phyloP scores from a whole-genome alignment of 2,113 vertebrate species.

The Bagarius yarrelli region DNA sequence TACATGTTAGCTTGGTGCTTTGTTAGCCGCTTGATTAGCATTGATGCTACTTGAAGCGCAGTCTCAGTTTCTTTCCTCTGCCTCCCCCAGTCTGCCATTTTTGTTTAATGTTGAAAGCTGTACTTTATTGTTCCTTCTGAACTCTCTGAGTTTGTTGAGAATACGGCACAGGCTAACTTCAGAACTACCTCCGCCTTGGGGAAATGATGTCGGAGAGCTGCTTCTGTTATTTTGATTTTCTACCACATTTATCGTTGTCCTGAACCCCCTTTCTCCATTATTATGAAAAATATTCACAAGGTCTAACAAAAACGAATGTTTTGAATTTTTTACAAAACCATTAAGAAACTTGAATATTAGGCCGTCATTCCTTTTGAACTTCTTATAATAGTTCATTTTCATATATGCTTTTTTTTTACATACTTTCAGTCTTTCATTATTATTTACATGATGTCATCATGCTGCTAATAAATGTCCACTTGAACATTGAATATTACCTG shows the following conservation, averaged over 20 bases:
- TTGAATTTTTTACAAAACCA: too few species aligned
- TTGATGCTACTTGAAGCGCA: background rate
- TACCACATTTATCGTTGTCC: background rate
- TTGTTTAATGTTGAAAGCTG: slow-evolving; percentile 21
- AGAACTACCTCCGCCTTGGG: background rate
- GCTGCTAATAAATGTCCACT: slow-evolving; percentile 59
- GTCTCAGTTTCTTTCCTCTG: slow-evolving; percentile 5
- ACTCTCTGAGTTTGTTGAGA: background rate
- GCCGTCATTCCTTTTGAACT: too few species aligned
- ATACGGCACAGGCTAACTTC: background rate
- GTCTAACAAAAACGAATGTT: background rate
- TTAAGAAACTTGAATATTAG: too few species aligned
- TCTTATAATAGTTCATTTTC: too few species aligned
- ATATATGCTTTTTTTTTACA: too few species aligned
- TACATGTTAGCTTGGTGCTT: background rate
- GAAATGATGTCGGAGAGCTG: background rate
- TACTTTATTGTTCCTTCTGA: background rate
- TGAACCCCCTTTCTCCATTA: background rate
- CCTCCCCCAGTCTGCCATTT: slow-evolving; percentile 13
- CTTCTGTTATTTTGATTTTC: background rate
- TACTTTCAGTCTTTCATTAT: slow-evolving; percentile 1
- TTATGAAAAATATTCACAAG: background rate
- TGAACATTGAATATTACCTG: slow-evolving; percentile 57
- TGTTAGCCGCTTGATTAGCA: background rate
- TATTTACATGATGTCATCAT: slow-evolving; percentile 58